These are phyloP conservation scores for Charadrius vociferus DNA, from an alignment of 2,113 vertebrate species.

Conservation along the genomic window DNA sequence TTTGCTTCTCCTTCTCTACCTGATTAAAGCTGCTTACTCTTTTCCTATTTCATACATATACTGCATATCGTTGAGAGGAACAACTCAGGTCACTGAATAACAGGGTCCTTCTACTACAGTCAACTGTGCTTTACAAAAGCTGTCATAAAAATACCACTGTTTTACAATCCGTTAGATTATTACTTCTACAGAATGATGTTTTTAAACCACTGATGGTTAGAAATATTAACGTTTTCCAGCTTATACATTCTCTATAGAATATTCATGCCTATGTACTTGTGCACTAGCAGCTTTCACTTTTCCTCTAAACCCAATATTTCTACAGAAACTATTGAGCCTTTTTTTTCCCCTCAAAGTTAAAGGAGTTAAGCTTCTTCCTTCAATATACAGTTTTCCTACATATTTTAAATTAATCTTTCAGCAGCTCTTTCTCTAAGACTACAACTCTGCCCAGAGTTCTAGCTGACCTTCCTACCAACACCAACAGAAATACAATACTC, in stretches of 20 bases:
- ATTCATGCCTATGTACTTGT: neutral
- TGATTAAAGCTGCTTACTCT: neutral
- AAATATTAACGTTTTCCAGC: neutral
- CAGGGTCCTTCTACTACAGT: neutral
- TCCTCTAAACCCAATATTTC: neutral
- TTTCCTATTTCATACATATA: neutral
- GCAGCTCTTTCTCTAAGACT: neutral
- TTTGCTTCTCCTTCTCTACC: neutral
- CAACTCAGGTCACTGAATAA: neutral
- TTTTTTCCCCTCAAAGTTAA: neutral
- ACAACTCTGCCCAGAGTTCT: neutral
- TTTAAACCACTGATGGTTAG: neutral
- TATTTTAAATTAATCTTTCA: neutral
- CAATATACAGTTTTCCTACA: neutral
- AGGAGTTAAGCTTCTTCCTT: neutral
- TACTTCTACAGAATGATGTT: neutral
- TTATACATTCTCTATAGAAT: neutral
- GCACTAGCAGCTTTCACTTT: neutral
- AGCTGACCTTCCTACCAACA: neutral
- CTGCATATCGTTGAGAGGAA: neutral
- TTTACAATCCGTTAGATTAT: neutral
- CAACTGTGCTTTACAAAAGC: neutral
- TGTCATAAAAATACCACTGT: neutral
- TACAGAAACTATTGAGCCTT: neutral
- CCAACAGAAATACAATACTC: neutral